Evolutionary conservation across 2,113 vertebrate genomes (phyloP).

Genomic region (Proteles cristata): DNA sequence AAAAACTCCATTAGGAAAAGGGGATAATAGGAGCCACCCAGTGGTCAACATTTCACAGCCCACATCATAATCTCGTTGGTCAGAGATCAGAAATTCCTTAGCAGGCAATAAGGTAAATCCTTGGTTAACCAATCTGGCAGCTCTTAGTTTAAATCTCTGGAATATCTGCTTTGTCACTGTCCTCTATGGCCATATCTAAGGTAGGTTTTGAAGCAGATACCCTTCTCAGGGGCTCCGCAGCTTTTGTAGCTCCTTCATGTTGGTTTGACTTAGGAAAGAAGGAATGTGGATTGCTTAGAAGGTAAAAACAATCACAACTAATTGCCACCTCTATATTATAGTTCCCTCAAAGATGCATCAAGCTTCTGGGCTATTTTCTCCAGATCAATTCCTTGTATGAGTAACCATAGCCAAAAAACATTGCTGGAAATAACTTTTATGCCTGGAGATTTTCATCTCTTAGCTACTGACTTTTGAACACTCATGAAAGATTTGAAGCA

Average conservation of each 20-base stretch:
- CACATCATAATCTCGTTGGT: not conserved
- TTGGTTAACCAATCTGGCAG: not conserved
- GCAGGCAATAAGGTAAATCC: not conserved
- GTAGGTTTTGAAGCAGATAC: not conserved
- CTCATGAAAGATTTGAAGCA: not conserved
- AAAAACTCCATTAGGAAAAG: constrained; percentile 18
- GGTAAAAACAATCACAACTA: not conserved
- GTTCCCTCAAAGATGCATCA: constrained; percentile 9
- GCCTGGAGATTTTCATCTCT: not conserved
- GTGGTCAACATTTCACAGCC: not conserved
- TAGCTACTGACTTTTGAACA: not conserved
- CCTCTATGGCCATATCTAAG: not conserved
- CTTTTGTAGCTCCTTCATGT: not conserved
- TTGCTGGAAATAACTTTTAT: constrained; percentile 34
- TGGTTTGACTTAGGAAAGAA: not conserved
- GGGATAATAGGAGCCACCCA: not conserved
- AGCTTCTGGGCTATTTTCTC: not conserved
- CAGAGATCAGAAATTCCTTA: not conserved
- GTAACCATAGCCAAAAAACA: not conserved
- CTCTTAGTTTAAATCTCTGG: not conserved
- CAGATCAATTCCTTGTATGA: not conserved
- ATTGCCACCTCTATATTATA: not conserved
- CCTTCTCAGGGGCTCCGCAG: not conserved
- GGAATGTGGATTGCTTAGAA: not conserved
- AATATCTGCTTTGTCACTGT: not conserved